Evolutionary conservation across 2,113 vertebrate species (phyloP).

Genomic region (Ochotona curzoniae): DNA sequence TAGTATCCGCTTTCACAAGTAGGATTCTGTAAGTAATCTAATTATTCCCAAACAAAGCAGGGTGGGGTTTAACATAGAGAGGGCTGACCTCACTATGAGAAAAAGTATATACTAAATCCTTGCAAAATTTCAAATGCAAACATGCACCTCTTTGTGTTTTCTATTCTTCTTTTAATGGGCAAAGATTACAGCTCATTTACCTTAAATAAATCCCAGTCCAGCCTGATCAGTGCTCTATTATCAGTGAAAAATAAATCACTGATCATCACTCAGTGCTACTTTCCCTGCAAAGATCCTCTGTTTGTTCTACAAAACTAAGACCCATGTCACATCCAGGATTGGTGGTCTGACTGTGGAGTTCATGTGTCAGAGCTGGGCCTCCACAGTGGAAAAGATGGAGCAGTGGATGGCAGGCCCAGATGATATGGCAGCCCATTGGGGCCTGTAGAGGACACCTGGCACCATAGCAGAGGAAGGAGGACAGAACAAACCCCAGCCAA

Average conservation of each 20-base stretch:
- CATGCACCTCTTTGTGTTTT: not conserved
- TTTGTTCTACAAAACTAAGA: too few relatives aligned
- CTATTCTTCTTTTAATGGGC: conserved; percentile 16
- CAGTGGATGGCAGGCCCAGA: too few relatives aligned
- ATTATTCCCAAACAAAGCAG: conserved; percentile 49
- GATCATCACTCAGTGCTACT: conserved; percentile 6
- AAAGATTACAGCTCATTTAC: conserved; percentile 45
- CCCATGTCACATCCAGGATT: too few relatives aligned
- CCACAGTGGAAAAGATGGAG: too few relatives aligned
- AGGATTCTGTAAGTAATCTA: conserved; percentile 38
- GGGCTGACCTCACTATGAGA: not conserved
- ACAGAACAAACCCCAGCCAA: too few relatives aligned
- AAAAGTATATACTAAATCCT: conserved; percentile 9
- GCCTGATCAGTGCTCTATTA: conserved; percentile 20
- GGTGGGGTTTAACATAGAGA: not conserved
- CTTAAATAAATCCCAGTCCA: conserved; percentile 42
- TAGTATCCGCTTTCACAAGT: not conserved
- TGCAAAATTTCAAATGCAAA: conserved; percentile 27
- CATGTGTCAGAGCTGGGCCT: too few relatives aligned
- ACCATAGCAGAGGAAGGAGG: too few relatives aligned
- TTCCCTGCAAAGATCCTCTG: too few relatives aligned
- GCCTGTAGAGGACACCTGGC: too few relatives aligned
- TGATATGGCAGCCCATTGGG: too few relatives aligned
- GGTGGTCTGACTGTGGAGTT: too few relatives aligned
- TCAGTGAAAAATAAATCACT: conserved; percentile 46